Conservation (phyloP, 2,797 vertebrate species). For the Manis pentadactyla region DNA sequence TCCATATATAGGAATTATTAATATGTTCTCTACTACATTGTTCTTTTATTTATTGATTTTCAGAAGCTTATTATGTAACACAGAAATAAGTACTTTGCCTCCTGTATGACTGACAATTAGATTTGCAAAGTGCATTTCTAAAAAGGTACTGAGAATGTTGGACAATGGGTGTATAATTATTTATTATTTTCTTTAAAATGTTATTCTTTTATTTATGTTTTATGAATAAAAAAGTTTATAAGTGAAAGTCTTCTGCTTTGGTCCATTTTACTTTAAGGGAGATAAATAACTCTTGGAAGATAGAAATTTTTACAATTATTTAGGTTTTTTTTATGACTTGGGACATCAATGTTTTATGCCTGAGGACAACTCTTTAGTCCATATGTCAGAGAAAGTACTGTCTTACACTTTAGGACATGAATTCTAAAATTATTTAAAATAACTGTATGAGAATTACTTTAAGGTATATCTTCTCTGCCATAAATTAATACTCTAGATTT, state of each 20-base stretch:
- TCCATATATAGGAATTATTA: neutral
- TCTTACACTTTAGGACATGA: neutral
- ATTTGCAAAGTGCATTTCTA: neutral
- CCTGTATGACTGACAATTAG: neutral
- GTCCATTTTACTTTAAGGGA: conserved; percentile 25
- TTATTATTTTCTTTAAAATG: conserved; percentile 55
- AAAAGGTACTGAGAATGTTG: neutral
- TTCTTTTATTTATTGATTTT: neutral
- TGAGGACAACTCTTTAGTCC: neutral
- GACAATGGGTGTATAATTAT: neutral
- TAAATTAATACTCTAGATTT: conserved; percentile 26
- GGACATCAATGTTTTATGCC: neutral
- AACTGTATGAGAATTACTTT: conserved; percentile 9
- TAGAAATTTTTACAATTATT: conserved; percentile 7
- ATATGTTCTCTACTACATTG: neutral
- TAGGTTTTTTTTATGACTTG: conserved; percentile 19
- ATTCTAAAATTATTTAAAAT: conserved; percentile 34
- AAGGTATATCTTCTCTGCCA: neutral
- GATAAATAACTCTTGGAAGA: neutral
- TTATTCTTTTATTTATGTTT: neutral
- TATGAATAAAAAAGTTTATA: conserved; percentile 42
- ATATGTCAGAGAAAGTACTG: neutral
- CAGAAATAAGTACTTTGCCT: conserved; percentile 5
- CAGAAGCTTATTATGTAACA: neutral
- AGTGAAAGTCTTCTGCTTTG: neutral